Evolutionary conservation across 2,888 invertebrate genomes (phyloP).

Genomic region (Pterostichus niger): DNA sequence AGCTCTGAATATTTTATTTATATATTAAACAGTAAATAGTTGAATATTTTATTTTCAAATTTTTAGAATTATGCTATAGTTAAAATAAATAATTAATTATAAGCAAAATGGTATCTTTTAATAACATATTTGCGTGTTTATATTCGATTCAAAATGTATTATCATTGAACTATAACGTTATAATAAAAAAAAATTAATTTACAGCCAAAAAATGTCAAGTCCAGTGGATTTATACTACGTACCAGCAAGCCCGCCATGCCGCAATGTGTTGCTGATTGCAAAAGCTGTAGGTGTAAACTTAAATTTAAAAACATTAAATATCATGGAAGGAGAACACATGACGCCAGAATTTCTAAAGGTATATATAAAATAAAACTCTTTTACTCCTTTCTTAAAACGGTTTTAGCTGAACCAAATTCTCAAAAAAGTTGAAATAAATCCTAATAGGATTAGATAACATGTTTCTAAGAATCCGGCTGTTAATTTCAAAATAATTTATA

Average conservation of each 20-base stretch:
- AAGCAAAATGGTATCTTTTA: no score
- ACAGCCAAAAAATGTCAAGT: slow-evolving; percentile 67
- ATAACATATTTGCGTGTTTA: no score
- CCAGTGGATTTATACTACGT: slow-evolving; percentile 83
- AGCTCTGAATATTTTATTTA: no score
- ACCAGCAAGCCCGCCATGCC: slow-evolving; percentile 83
- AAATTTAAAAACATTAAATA: slow-evolving; percentile 82
- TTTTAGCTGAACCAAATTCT: neutral
- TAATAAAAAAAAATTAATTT: neutral
- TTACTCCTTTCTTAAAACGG: slow-evolving; percentile 24
- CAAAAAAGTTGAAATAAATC: no score
- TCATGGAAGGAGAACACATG: slow-evolving; percentile 82
- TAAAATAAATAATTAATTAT: no score
- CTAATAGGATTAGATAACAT: no score
- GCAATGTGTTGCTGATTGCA: slow-evolving; percentile 82
- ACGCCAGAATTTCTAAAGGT: slow-evolving; percentile 85
- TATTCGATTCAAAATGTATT: no score
- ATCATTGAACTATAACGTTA: no score
- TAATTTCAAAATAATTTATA: neutral
- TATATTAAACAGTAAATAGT: no score
- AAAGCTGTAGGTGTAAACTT: slow-evolving; percentile 83
- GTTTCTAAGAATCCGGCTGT: no score
- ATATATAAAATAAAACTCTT: slow-evolving; percentile 61
- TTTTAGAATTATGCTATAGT: no score
- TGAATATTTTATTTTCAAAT: no score